Evolutionary conservation across 2,797 vertebrate species (phyloP), one percentile per base, ranked within the genome.

Genomic region (Pampus argenteus): DNA sequence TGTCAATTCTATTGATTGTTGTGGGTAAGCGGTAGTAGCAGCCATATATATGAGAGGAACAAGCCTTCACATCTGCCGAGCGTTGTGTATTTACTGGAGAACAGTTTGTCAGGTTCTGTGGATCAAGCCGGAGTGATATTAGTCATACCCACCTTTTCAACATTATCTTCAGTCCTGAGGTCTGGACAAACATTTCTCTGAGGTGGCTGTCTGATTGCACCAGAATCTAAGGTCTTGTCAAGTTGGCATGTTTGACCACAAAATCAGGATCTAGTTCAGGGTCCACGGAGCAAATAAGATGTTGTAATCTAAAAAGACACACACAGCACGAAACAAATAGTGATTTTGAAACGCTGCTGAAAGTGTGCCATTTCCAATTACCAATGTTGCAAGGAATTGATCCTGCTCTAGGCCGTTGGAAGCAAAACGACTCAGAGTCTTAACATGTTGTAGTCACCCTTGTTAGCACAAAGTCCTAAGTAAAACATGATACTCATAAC

Each of bases 41-140:
- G 74, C 65, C 66, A 77, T 82, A 85, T 82, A 85, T 86, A 70
- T 69, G 71, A 71, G 70, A 74, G 65, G 65, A 83, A 71, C 74
- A 51, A 82, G 61, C 68, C 72, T 83, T 84, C 81, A 82, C 81
- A 84, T 91, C 87, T 91, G 91, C 84, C 85, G 78, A 76, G 60
- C 36, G 26, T 74, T 88, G 68, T 80, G 83, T 90, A 88, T 92
- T 93, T 92, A 92, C 84, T 51, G 78, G 87, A 90, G 88, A 86
- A 74, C 84, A 65, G 81, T 78, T 66, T 87, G 89, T 88, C 86
- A 63, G 73, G 68, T 84, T 87, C 79, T 74, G 73, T 86, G 82
- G 90, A 86, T 91, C 86, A 79, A 71, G 76, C 80, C 22, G 36
- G 71, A 23, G 17, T 17, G 72, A 82, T 72, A 79, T 91, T 88